Base-by-base conservation (phyloP, 2,113 vertebrate species). In the Herpailurus yagouaroundi region DNA sequence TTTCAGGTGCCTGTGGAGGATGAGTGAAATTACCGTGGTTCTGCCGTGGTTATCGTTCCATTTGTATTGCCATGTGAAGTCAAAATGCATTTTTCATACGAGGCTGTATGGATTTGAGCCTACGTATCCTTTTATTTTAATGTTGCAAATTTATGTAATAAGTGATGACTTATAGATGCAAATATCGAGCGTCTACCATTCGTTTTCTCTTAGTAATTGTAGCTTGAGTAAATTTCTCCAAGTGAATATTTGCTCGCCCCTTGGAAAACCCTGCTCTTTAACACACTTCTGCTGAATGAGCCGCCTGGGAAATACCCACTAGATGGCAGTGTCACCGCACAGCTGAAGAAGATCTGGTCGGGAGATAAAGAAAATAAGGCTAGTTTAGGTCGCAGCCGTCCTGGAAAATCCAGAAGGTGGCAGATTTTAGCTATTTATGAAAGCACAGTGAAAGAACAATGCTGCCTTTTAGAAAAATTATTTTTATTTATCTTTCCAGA, bases 251-350 rank as follows among this genome's bases (percentile, higher is more conserved):
- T 97, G 57, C 71, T 95, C 85, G 14, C 64, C 7, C 15, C 7
- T 79, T 48, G 3, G 45, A 93, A 89, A 94, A n/a, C 36, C 57
- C 3, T 3, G 7, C 50, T 69, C 29, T 94, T 77, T 55, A 38
- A 15, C 29, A 6, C 11, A 0, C 76, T 97, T 97, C 10, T n/a
- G 48, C 16, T 21, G 14, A 41, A 15, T 25, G 0, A 2, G 3
- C 94, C 96, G 29, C 96, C 71, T 98, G 31, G 0, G 0, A 48
- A 92, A 3, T 18, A 4, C 0, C 82, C 99, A 98, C 98, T 97
- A 98, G 99, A 99, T 99, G 99, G 98, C 99, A 99, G 3, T 98
- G 95, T 97, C 91, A 89, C 96, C 97, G 84, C 98, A 84, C 93
- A 63, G 80, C 71, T 98, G 97, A 68, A 97, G 60, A 93, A 1